Percentiles rank a stretch among this genome's conserved stretches.
Conservation (phyloP, 2,888 invertebrate species). For the Drosophila stalkeri region DNA sequence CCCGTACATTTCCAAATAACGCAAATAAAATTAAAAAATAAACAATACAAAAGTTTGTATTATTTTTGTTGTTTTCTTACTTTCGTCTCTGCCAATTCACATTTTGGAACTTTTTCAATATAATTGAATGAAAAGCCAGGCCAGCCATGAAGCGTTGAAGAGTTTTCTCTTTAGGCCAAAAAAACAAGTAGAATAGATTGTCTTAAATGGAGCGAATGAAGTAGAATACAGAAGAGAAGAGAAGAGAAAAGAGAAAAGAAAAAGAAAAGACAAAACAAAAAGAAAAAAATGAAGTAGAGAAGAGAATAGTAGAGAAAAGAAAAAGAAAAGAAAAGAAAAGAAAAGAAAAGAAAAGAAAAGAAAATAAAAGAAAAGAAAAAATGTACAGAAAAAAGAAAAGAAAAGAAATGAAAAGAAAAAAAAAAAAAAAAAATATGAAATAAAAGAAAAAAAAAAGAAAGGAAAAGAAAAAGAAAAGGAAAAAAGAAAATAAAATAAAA, state of each 20-base stretch:
- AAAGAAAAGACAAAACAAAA: no score
- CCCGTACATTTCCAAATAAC: conserved; percentile 9
- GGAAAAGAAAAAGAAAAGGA: not conserved
- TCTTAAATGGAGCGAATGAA: not conserved
- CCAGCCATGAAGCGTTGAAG: not conserved
- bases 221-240: not conserved
- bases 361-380: not conserved
- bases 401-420: not conserved
- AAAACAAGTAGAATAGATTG: not conserved
- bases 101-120: conserved; percentile 14
- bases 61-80: not conserved
- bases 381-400: no score
- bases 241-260: not conserved
- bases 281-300: no score
- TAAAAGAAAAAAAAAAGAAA: not conserved
- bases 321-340: not conserved
- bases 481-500: no score
- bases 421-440: no score
- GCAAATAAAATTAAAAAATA: conserved; percentile 21
- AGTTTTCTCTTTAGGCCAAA: not conserved
- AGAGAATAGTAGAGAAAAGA: no score
- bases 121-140: conserved; percentile 7
- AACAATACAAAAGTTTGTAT: conserved; percentile 14
- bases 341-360: not conserved
- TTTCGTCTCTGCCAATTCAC: conserved; percentile 1